phyloP scores from a whole-genome alignment of 2,888 invertebrate genomes.

The Camptogramma bilineatum region DNA sequence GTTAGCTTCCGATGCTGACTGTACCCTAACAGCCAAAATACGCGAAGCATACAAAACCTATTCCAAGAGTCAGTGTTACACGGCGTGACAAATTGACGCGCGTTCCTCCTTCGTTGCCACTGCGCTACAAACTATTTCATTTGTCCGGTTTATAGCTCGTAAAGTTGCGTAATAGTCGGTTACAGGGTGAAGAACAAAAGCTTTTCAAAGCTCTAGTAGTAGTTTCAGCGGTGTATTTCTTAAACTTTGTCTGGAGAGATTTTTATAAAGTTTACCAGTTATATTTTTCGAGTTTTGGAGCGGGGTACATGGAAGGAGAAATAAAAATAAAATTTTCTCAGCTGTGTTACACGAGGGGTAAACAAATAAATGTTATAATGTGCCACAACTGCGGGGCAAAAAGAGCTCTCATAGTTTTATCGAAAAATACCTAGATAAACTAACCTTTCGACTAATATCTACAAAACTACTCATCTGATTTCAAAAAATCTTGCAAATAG shows the following conservation, averaged over 20 bases:
- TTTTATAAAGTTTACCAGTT: not conserved
- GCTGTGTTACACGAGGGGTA: not conserved
- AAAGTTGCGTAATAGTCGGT: conserved; percentile 47
- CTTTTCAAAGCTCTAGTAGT: not conserved
- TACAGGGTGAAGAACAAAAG: conserved; percentile 26
- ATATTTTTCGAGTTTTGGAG: not conserved
- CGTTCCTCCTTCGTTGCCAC: conserved; percentile 52
- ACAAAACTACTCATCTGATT: no score
- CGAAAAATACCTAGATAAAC: no score
- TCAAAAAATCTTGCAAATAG: no score
- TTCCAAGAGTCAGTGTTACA: conserved; percentile 52
- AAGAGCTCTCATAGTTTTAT: no score
- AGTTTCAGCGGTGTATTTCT: not conserved
- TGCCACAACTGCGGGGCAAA: no score
- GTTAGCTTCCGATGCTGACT: conserved; percentile 12
- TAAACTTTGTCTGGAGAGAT: not conserved
- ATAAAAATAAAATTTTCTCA: not conserved
- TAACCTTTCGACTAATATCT: no score
- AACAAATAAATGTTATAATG: not conserved
- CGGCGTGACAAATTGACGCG: conserved; percentile 64
- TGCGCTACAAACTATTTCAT: conserved; percentile 64
- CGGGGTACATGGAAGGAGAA: not conserved
- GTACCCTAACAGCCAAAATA: conserved; percentile 39
- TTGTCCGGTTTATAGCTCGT: conserved; percentile 67
- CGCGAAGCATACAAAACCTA: conserved; percentile 58